Percentiles rank a stretch among this genome's conserved stretches.
These are phyloP conservation scores for Epinephelus coioides DNA, from an alignment of 2,797 vertebrate species.

Conservation along the genomic window DNA sequence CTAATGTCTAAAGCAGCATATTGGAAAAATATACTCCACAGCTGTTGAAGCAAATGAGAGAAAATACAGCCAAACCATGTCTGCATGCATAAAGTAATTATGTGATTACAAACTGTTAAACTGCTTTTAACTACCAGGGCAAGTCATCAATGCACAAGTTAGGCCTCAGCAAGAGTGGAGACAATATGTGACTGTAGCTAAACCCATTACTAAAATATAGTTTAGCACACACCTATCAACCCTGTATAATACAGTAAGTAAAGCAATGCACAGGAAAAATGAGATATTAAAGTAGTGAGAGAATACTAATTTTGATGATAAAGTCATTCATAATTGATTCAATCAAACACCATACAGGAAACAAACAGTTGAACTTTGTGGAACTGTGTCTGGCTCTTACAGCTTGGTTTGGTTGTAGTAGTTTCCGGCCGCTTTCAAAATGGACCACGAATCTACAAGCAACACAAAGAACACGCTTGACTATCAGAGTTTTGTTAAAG, in stretches of 20 bases:
- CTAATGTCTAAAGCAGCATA: neutral
- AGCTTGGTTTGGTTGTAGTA: neutral
- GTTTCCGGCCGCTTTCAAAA: neutral
- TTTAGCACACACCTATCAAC: neutral
- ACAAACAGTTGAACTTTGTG: neutral
- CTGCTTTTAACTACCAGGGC: neutral
- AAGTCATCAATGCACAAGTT: neutral
- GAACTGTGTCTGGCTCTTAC: neutral
- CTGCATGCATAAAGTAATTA: neutral
- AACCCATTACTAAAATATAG: neutral
- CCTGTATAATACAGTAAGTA: neutral
- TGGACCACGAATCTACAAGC: neutral
- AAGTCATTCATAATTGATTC: neutral
- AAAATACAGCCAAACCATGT: neutral
- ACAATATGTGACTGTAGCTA: neutral
- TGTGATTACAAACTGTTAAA: neutral
- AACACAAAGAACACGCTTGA: neutral
- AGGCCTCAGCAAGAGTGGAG: neutral
- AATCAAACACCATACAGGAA: neutral
- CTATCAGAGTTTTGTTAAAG: neutral
- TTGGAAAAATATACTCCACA: neutral
- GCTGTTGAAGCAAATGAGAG: neutral
- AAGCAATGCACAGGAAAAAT: neutral
- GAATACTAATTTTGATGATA: neutral
- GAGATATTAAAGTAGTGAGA: neutral